These are phyloP conservation scores for Enteromius viviparus DNA, from an alignment of 2,797 vertebrate genomes.

Conservation along the genomic window DNA sequence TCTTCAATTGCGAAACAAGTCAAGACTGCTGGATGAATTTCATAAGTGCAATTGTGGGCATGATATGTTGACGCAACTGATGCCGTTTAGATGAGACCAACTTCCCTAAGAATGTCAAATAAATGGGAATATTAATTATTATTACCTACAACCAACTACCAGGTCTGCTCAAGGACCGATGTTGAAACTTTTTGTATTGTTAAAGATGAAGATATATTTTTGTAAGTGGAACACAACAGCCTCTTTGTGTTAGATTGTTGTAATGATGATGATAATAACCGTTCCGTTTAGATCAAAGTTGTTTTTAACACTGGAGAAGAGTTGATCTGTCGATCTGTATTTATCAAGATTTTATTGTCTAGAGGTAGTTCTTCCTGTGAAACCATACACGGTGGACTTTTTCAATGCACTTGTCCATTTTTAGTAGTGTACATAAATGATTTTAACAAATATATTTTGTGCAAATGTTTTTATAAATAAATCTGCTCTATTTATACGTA, in stretches of 20 bases:
- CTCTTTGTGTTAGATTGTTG: slow-evolving; percentile 42
- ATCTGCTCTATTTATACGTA: slow-evolving; percentile 84
- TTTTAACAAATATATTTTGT: slow-evolving; percentile 89
- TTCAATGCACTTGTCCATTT: slow-evolving; percentile 86
- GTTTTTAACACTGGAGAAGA: slow-evolving; percentile 58
- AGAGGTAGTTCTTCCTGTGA: slow-evolving; percentile 68
- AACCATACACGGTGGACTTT: slow-evolving; percentile 79
- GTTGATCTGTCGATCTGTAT: slow-evolving; percentile 55
- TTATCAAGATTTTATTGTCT: slow-evolving; percentile 70
- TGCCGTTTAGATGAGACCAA: neutral
- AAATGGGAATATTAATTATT: slow-evolving; percentile 21
- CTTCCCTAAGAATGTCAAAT: slow-evolving; percentile 23
- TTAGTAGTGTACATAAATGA: slow-evolving; percentile 83
- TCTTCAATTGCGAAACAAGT: neutral
- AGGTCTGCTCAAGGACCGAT: slow-evolving; percentile 13
- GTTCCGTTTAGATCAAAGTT: slow-evolving; percentile 47
- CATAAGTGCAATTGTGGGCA: slow-evolving; percentile 83
- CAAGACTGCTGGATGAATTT: slow-evolving; percentile 24
- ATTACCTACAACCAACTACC: slow-evolving; percentile 23
- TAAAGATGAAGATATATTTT: slow-evolving; percentile 88
- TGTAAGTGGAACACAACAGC: slow-evolving; percentile 74
- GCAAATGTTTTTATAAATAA: slow-evolving; percentile 85
- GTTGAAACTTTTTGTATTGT: slow-evolving; percentile 61
- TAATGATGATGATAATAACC: slow-evolving; percentile 38
- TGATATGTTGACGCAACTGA: slow-evolving; percentile 4